Conservation (phyloP, 1,140 invertebrate genomes). For the Bombus difficillimus region DNA sequence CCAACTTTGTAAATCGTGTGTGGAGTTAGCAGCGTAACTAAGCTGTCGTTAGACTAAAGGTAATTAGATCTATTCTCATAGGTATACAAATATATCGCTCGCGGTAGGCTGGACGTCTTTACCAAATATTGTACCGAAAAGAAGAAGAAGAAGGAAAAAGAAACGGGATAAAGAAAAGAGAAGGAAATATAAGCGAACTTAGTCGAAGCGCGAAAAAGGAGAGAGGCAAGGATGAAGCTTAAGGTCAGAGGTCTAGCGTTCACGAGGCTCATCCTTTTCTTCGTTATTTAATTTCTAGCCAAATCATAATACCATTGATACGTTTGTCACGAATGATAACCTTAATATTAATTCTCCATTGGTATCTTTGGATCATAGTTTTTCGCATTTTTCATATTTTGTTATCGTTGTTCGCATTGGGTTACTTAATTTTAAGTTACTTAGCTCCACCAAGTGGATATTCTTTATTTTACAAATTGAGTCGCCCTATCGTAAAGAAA, state of each 20-base stretch:
- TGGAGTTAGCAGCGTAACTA: conserved; percentile 38
- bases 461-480: too few relatives aligned
- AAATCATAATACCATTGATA: conserved; percentile 39
- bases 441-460: too few relatives aligned
- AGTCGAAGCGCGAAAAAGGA: conserved; percentile 64
- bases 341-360: background rate
- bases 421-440: background rate
- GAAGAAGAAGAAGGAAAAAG: conserved; percentile 3
- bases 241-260: conserved; percentile 1
- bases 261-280: conserved; percentile 19
- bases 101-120: conserved; percentile 47
- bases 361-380: background rate
- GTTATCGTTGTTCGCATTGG: too few relatives aligned
- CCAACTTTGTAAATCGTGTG: conserved; percentile 40
- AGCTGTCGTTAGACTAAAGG: conserved; percentile 67
- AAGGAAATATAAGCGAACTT: conserved; percentile 3
- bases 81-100: conserved; percentile 53
- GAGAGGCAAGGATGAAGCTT: conserved; percentile 6
- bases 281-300: conserved; percentile 55
- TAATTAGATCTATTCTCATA: conserved; percentile 60
- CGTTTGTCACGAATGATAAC: background rate
- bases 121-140: conserved; percentile 49
- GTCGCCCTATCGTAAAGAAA: too few relatives aligned
- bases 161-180: background rate
- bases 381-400: background rate